These are phyloP conservation scores for Panagrolaimus sp. DNA, from an alignment of 1,140 invertebrate species.

Conservation along the genomic window DNA sequence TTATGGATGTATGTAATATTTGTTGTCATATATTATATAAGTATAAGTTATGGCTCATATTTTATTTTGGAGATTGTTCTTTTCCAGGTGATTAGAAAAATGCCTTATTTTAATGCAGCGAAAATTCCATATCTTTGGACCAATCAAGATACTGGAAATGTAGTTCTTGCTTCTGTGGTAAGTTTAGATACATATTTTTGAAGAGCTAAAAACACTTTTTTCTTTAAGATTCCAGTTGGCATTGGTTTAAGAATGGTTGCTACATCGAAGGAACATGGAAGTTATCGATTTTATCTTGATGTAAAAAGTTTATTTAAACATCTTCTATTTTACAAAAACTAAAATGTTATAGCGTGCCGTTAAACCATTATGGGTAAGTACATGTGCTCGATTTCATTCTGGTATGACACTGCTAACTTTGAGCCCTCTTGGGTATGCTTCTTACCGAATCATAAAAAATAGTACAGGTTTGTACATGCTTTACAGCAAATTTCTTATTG, in stretches of 20 bases:
- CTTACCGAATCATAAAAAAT: slow-evolving; percentile 57
- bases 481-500: slow-evolving; percentile 30
- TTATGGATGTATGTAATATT: too few relatives aligned
- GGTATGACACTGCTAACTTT: slow-evolving; percentile 40
- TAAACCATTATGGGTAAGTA: slow-evolving; percentile 27
- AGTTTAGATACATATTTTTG: slow-evolving; percentile 34
- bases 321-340: too few relatives aligned
- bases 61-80: too few relatives aligned
- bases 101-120: too few relatives aligned
- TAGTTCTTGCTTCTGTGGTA: slow-evolving; percentile 39
- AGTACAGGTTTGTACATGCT: slow-evolving; percentile 57
- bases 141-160: slow-evolving; percentile 43
- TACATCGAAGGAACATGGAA: slow-evolving; percentile 23
- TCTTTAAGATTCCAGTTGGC: slow-evolving; percentile 10
- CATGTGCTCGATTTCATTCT: slow-evolving; percentile 30
- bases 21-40: too few relatives aligned
- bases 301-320: too few relatives aligned
- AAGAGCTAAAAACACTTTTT: slow-evolving; percentile 5
- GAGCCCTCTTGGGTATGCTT: slow-evolving; percentile 51
- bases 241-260: slow-evolving; percentile 18
- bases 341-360: too few relatives aligned
- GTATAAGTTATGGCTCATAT: too few relatives aligned
- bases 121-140: slow-evolving; percentile 45
- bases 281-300: too few relatives aligned
- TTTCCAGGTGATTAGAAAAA: too few relatives aligned